Conservation (phyloP, 2,113 vertebrate species). For the Dascyllus trimaculatus region DNA sequence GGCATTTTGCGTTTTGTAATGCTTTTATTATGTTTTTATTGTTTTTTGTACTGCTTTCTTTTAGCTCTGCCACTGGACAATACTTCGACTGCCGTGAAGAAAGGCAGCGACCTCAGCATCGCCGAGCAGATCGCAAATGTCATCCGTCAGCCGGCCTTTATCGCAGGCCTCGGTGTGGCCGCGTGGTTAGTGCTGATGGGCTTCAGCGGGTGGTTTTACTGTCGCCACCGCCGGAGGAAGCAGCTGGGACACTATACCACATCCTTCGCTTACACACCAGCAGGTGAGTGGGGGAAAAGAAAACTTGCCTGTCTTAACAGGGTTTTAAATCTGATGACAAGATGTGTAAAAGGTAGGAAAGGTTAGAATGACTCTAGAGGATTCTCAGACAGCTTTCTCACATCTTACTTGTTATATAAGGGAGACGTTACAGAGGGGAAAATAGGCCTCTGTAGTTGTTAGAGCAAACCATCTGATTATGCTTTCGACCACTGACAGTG, state of each 20-base stretch:
- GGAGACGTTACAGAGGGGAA: neutral
- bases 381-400: constrained; percentile 25
- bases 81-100: constrained; percentile 70
- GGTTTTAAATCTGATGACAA: neutral
- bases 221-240: constrained; percentile 91
- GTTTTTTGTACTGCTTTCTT: neutral
- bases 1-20: too few species aligned
- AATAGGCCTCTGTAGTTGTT: neutral
- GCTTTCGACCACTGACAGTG: constrained; percentile 32
- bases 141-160: constrained; percentile 91
- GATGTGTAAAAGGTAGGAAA: constrained; percentile 12
- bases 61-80: constrained; percentile 65
- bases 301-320: neutral
- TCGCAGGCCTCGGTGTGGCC: constrained; percentile 90
- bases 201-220: constrained; percentile 91
- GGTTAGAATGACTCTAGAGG: neutral
- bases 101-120: constrained; percentile 78
- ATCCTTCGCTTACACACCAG: constrained; percentile 94
- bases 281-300: constrained; percentile 78
- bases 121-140: constrained; percentile 88
- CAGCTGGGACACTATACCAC: constrained; percentile 96
- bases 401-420: constrained; percentile 13
- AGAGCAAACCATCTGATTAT: constrained; percentile 21
- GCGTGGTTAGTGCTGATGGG: constrained; percentile 91
- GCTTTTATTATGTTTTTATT: too few species aligned